Conservation (phyloP, 1,140 invertebrate species). For the Coboldia fuscipes region DNA sequence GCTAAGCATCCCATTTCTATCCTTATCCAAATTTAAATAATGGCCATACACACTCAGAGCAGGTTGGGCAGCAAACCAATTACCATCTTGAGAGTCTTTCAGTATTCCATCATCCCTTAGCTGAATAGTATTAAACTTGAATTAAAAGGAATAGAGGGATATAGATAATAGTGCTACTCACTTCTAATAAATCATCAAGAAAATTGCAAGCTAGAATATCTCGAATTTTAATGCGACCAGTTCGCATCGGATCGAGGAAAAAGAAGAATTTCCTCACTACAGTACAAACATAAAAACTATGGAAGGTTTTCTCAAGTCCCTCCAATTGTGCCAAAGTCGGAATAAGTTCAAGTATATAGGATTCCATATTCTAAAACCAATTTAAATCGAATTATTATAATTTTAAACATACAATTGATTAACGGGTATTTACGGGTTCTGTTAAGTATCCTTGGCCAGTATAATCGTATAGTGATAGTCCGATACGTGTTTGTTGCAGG, state of each 20-base stretch:
- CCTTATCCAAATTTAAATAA: conserved; percentile 80
- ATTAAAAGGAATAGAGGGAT: background rate
- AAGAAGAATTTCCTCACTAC: conserved; percentile 90
- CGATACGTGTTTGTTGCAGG: conserved; percentile 82
- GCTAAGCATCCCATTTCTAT: conserved; percentile 90
- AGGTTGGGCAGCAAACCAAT: conserved; percentile 88
- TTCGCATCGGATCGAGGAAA: conserved; percentile 75
- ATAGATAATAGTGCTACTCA: conserved; percentile 13
- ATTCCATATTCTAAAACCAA: conserved; percentile 65
- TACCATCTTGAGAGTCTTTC: conserved; percentile 63
- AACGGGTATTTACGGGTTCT: conserved; percentile 42
- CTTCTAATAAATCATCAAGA: conserved; percentile 76
- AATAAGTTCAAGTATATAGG: conserved; percentile 83
- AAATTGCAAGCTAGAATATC: conserved; percentile 83
- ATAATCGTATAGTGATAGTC: conserved; percentile 80
- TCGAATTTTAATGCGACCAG: conserved; percentile 70
- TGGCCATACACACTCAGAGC: conserved; percentile 78
- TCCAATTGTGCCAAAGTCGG: conserved; percentile 76
- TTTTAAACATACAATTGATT: conserved; percentile 2
- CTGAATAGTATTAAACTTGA: conserved; percentile 17
- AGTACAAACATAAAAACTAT: conserved; percentile 91
- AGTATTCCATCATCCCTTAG: conserved; percentile 68
- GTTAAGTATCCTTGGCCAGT: conserved; percentile 79
- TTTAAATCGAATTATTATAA: conserved; percentile 5
- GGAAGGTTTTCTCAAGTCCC: conserved; percentile 79